Evolutionary conservation across 2,888 invertebrate genomes (phyloP).

Genomic region (Athrips mouffetella): DNA sequence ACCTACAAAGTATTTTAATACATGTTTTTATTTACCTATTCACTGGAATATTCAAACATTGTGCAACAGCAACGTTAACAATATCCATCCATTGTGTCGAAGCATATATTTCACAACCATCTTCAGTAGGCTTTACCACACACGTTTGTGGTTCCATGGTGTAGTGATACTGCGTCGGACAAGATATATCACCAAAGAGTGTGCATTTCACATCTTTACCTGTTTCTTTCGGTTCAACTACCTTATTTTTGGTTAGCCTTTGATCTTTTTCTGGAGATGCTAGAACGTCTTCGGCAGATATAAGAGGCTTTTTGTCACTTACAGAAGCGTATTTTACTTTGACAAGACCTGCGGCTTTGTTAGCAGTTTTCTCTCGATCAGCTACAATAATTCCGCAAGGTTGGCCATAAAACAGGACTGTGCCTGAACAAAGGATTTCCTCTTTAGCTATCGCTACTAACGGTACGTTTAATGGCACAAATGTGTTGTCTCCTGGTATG

Average conservation of each 20-base stretch:
- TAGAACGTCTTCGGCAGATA: constrained; percentile 51
- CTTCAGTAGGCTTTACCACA: constrained; percentile 81
- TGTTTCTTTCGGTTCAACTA: constrained; percentile 35
- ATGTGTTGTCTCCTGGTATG: constrained; percentile 76
- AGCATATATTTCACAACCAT: constrained; percentile 81
- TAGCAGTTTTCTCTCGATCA: constrained; percentile 72
- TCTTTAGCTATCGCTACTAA: constrained; percentile 33
- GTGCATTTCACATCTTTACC: constrained; percentile 21
- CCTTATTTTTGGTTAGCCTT: constrained; percentile 32
- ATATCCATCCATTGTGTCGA: constrained; percentile 80
- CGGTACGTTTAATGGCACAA: constrained; percentile 20
- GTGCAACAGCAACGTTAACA: constrained; percentile 17
- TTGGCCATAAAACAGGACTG: constrained; percentile 79
- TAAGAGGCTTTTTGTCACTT: constrained; percentile 41
- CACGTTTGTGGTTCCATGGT: constrained; percentile 84
- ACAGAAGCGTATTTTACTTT: constrained; percentile 60
- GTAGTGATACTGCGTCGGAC: constrained; percentile 81
- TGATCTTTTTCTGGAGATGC: constrained; percentile 36
- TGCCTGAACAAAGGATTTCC: constrained; percentile 61
- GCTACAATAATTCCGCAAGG: constrained; percentile 85
- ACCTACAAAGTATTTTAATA: neutral
- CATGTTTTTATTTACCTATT: constrained; percentile 65
- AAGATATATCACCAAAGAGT: constrained; percentile 20
- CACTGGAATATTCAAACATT: constrained; percentile 30
- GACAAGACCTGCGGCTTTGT: constrained; percentile 72